A percentile compares a stretch with the other conserved stretches of the same genome.
Evolutionary conservation across 2,113 vertebrate species (phyloP).

Genomic region (Morone saxatilis): DNA sequence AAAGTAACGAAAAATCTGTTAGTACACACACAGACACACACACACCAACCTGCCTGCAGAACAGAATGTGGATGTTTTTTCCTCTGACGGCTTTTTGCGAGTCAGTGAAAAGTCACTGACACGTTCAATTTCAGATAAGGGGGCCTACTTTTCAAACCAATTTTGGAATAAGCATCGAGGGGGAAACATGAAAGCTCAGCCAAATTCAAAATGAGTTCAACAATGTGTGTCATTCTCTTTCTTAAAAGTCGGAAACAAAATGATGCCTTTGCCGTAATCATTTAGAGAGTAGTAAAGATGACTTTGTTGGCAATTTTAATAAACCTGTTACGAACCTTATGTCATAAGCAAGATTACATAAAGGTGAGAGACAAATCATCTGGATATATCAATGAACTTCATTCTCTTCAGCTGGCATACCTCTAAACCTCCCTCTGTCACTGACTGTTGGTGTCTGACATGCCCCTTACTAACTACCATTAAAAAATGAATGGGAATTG

Average conservation of each 20-base stretch:
- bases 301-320: constrained; percentile 3
- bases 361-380: constrained; percentile 9
- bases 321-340: not conserved
- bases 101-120: constrained; percentile 56
- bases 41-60: constrained; percentile 39
- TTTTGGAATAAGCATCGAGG: constrained; percentile 51
- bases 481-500: constrained; percentile 16
- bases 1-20: constrained; percentile 47
- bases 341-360: constrained; percentile 1
- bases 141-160: constrained; percentile 58
- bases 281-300: not conserved
- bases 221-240: constrained; percentile 12
- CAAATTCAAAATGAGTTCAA: constrained; percentile 50
- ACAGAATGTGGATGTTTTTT: constrained; percentile 10
- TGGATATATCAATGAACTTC: constrained; percentile 3
- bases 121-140: constrained; percentile 73
- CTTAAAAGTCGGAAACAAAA: constrained; percentile 18
- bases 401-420: constrained; percentile 1
- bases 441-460: not conserved
- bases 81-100: constrained; percentile 35
- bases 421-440: not conserved
- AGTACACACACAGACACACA: not conserved
- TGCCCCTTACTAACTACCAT: constrained; percentile 30
- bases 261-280: constrained; percentile 15
- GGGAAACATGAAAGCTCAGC: constrained; percentile 40